Base-by-base conservation (phyloP, 2,113 vertebrate species). In the Strix uralensis region DNA sequence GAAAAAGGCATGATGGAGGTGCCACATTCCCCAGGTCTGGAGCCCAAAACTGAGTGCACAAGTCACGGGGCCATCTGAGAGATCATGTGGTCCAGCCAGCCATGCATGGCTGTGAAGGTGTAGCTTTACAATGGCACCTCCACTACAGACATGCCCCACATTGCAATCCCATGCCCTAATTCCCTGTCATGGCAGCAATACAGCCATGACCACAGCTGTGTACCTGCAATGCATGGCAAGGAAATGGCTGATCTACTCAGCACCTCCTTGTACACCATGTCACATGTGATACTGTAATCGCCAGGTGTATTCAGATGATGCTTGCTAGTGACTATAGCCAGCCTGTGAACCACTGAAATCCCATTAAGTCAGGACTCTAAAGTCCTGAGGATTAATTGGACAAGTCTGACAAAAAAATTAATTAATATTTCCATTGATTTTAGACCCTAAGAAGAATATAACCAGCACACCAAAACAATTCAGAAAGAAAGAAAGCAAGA, bases 141-240 rank as follows among this genome's bases (percentile, higher is more conserved):
- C 0, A 0, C 29, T 75, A 12, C 0, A 2, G 54, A 23, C 15
- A 20, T 25, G 14, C 5, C 59, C 34, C 47, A 22, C 23, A 12
- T 17, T 2, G 17, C 70, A 70, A 57, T 32, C 15, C 29, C 1
- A 0, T 44, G 61, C 26, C 42, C 36, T 74, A 34, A 67, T 40
- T 19, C 52, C n/a, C 42, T 59, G 7, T 10, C 30, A 16, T 0
- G 0, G 74, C 23, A 61, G 55, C 1, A 3, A 21, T 51, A 42
- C 1, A 10, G 51, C 23, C 0, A 0, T 44, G 52, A 40, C 8
- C 57, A 71, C 36, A 70, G 65, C 34, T 23, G n/a, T 49, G 47
- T 16, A 16, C n/a, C 40, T 51, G 59, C 32, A 73, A 8, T 26
- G 52, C 15, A n/a, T 51, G 70, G 23, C 42, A 70, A 63, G 49